Base-by-base conservation (phyloP, 2,888 invertebrate species). In the Dichetophora obliterata region DNA sequence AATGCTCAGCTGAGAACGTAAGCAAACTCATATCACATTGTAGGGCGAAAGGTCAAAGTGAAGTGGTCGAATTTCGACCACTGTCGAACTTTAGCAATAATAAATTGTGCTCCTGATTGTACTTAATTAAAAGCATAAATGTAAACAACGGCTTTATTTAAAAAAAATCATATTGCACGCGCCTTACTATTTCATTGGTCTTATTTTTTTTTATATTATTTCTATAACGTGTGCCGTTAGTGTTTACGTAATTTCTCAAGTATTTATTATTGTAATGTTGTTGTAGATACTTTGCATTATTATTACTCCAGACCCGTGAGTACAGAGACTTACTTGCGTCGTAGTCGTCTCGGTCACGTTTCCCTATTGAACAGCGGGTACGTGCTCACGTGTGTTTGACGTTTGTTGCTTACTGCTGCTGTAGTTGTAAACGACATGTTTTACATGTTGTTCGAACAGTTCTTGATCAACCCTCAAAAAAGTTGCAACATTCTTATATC, bases 361-460 rank as follows among this genome's bases (percentile, higher is more conserved):
- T 37, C 34, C 14, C n/a, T n/a, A n/a, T 37, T n/a, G 37, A 65
- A 16, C 65, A 65, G n/a, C 37, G 9, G 8, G 14, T 34, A 34
- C 65, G 31, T 16, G 65, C n/a, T 34, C 34, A 65, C 65, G 65
- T 65, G 65, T 37, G 37, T 16, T 31, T 22, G 65, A 37, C 65
- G 37, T n/a, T 34, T 14, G 65, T 65, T 65, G 31, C 65, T 3
- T 24, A 5, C 61, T 61, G 61, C 24, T 61, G 31, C 3, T 27
- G 5, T n/a, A n/a, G n/a, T 22, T 37, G 16, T 24, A 16, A 16
- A 37, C n/a, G 22, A 34, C 61, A 61, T 61, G 61, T 61, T 61
- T 14, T 22, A 16, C 65, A n/a, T n/a, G n/a, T n/a, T n/a, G 37
- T 16, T 65, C 22, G 37, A 11, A 43, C 43, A 11, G 43, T 43